These are phyloP conservation scores for Epistrophe grossulariae DNA, from an alignment of 2,888 invertebrate genomes.

Conservation along the genomic window DNA sequence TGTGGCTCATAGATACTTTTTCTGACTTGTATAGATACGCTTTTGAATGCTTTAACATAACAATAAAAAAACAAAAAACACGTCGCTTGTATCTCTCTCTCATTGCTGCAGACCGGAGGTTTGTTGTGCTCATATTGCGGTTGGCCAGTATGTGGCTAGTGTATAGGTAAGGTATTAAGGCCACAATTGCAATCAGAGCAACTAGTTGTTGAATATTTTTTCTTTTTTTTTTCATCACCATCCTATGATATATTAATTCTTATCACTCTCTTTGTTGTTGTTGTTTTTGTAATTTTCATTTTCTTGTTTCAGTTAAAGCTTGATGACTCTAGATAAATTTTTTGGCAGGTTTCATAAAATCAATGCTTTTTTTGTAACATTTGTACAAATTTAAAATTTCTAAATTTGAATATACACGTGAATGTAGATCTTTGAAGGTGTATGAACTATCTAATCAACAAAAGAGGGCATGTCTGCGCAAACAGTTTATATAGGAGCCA, in stretches of 20 bases:
- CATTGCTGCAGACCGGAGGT: constrained; percentile 26
- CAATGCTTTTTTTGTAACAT: not conserved
- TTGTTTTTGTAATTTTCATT: constrained; percentile 35
- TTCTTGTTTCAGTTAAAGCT: constrained; percentile 27
- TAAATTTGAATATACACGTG: constrained; percentile 58
- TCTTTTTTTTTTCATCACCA: not conserved
- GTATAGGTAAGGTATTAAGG: constrained; percentile 52
- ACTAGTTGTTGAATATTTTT: constrained; percentile 52
- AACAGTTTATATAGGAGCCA: constrained; percentile 34
- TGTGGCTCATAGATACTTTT: constrained; percentile 32
- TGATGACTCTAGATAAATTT: not conserved
- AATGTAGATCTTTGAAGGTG: constrained; percentile 11
- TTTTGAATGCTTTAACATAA: constrained; percentile 13
- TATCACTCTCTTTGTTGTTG: constrained; percentile 63
- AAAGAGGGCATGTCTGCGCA: constrained; percentile 35
- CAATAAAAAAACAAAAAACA: not conserved
- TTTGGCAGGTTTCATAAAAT: constrained; percentile 11
- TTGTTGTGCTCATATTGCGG: constrained; percentile 25
- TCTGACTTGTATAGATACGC: constrained; percentile 21
- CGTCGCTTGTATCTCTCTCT: constrained; percentile 36
- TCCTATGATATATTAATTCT: constrained; percentile 7
- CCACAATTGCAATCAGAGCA: constrained; percentile 57
- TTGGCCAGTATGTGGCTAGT: constrained; percentile 19
- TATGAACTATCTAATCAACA: not conserved
- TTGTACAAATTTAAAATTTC: constrained; percentile 24